Evolutionary conservation across 2,113 vertebrate genomes (phyloP), one percentile per base, ranked within the genome.

Genomic region (Centropristis striata): DNA sequence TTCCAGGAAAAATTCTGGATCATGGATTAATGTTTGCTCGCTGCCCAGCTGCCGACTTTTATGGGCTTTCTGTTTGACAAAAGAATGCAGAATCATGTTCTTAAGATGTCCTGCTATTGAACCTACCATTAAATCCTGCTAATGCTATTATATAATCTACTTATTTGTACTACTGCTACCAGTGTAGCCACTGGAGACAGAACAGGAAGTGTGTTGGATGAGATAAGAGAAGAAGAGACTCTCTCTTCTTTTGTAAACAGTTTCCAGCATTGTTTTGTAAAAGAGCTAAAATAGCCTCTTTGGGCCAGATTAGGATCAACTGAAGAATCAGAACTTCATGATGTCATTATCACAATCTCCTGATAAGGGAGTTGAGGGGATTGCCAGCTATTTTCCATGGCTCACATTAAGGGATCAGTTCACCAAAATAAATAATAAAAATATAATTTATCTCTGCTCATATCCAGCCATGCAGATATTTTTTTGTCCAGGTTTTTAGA

Each of bases 161-260:
- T 36, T 72, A 50, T 54, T 37, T 18, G 13, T 5, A 11, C 4
- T 36, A 16, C 23, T 8, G 11, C 8, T 32, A 32, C 27, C 9
- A 15, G 15, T 23, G 20, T 16, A 58, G 28, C 25, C 2, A 20
- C 63, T 44, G 18, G 36, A 28, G 14, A 20, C 55, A 25, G 37
- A 46, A 61, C 75, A 71, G 66, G 67, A 78, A 71, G 23, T 16
- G n/a, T 71, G 66, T 42, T 5, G 7, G 25, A 6, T 36, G n/a
- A 78, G 66, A 63, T 36, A 70, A 70, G 75, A 69, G 46, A n/a
- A 58, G 36, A 60, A 28, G 28, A 58, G 37, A 39, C 25, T 1
- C 11, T 28, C n/a, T 9, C 18, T 6, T 23, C 25, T 15, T 59
- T 32, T 49, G 39, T 27, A 4, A 3, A 36, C 28, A 1, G 39